These are phyloP conservation scores for Thalassoma bifasciatum DNA, from an alignment of 2,113 vertebrate genomes.

Conservation along the genomic window DNA sequence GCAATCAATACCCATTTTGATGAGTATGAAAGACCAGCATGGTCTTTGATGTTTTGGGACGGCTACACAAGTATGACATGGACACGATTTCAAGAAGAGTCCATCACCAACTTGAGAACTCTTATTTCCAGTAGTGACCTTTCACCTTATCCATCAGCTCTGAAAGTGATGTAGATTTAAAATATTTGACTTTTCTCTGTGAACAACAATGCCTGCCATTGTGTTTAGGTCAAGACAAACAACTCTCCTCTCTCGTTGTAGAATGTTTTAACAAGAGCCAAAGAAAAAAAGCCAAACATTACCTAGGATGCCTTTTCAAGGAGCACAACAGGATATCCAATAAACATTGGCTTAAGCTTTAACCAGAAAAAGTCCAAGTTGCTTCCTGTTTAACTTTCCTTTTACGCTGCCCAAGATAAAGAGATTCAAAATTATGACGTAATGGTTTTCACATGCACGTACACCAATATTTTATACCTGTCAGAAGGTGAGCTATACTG, in stretches of 20 bases:
- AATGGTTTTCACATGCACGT: not conserved
- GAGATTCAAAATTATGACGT: not conserved
- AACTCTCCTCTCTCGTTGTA: not conserved
- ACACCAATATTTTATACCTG: not conserved
- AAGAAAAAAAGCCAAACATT: not conserved
- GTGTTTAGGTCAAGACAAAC: not conserved
- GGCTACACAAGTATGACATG: slow-evolving; percentile 29
- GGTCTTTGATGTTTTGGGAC: slow-evolving; percentile 43
- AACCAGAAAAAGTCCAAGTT: not conserved
- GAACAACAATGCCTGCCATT: not conserved
- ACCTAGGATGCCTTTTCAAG: slow-evolving; percentile 10
- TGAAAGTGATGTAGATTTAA: not conserved
- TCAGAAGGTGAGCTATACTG: slow-evolving; percentile 4
- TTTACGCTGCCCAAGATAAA: not conserved
- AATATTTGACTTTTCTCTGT: not conserved
- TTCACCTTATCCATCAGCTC: not conserved
- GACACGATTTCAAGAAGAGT: not conserved
- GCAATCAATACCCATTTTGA: slow-evolving; percentile 69
- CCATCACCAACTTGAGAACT: not conserved
- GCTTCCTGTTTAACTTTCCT: not conserved
- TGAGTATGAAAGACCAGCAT: slow-evolving; percentile 47
- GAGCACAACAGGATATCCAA: slow-evolving; percentile 43
- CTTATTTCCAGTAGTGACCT: not conserved
- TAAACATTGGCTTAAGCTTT: not conserved
- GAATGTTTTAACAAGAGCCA: not conserved